Evolutionary conservation across 2,797 vertebrate genomes (phyloP), one percentile per base, ranked within the genome.

Genomic region (Pipistrellus kuhlii): DNA sequence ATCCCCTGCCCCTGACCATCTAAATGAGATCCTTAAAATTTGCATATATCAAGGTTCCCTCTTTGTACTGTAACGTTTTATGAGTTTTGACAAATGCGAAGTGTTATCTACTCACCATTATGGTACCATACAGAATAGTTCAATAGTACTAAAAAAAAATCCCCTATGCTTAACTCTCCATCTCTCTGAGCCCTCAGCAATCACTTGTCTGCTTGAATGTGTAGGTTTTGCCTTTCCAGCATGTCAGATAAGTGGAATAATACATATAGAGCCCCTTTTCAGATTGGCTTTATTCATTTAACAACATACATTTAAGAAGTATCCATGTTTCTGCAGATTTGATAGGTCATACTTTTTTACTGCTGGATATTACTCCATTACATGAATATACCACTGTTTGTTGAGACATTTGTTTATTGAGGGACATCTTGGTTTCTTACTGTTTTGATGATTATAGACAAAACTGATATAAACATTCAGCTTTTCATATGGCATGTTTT

Each of bases 181-280:
- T 66, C 41, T 82, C 3, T 38, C 15, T 14, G 3, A 85, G 69
- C 41, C 48, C 62, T 35, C 17, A 35, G 15, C 38, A n/a, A 30
- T 72, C 53, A 82, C 62, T 76, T 38, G 51, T 32, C 10, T 30
- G 66, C 27, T 64, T 75, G 46, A 38, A n/a, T 90, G 15, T 85
- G 12, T n/a, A 68, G 15, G 18, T 76, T 90, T 64, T 90, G 30
- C 25, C 62, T 90, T 95, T 95, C 66, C 41, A 81, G 48, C 75
- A 59, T 87, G 69, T 68, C 46, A 23, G 14, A 41, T 75, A 81
- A 81, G 32, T 81, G 38, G 64, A 92, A 84, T 41, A 30, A 80
- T 14, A 66, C 2, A 51, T 27, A 82, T 38, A 15, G 15, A 77
- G 30, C 9, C 11, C 14, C 44, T 73, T 75, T 69, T 38, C 64